Percentiles rank a stretch among this genome's conserved stretches.
Evolutionary conservation across 2,797 vertebrate genomes (phyloP).

Genomic region (Lepus oiostolus): DNA sequence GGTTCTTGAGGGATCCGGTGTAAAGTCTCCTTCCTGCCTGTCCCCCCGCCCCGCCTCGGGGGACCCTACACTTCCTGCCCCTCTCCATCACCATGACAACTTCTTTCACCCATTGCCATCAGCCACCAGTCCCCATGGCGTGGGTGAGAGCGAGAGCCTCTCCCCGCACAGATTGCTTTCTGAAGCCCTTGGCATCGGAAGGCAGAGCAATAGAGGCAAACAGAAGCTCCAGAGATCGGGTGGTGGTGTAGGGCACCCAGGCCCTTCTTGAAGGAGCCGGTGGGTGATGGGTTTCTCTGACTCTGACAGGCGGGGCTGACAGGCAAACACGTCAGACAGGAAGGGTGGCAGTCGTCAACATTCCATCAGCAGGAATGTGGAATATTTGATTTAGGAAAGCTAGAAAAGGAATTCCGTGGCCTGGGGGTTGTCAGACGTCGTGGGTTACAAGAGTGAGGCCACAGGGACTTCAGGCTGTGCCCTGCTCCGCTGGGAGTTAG

Average conservation of each 20-base stretch:
- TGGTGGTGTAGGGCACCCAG: background rate
- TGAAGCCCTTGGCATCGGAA: background rate
- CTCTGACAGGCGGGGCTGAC: background rate
- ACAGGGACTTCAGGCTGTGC: background rate
- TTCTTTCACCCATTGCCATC: background rate
- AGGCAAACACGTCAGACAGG: background rate
- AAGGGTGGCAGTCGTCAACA: background rate
- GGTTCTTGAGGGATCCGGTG: background rate
- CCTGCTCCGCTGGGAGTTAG: background rate
- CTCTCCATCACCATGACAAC: background rate
- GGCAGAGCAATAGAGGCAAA: conserved; percentile 14
- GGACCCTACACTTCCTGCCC: background rate
- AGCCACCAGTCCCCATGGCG: no score
- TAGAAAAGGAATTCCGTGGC: background rate
- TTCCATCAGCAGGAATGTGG: background rate
- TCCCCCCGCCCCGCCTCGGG: background rate
- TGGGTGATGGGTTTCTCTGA: background rate
- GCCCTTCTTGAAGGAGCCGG: background rate
- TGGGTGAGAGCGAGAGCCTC: background rate
- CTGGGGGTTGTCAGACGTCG: background rate
- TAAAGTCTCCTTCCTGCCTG: background rate
- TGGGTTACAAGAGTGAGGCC: background rate
- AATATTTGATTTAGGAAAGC: background rate
- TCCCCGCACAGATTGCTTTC: background rate
- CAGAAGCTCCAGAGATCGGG: conserved; percentile 59